Evolutionary conservation across 2,888 invertebrate genomes (phyloP).

Genomic region (Eulithis testata): DNA sequence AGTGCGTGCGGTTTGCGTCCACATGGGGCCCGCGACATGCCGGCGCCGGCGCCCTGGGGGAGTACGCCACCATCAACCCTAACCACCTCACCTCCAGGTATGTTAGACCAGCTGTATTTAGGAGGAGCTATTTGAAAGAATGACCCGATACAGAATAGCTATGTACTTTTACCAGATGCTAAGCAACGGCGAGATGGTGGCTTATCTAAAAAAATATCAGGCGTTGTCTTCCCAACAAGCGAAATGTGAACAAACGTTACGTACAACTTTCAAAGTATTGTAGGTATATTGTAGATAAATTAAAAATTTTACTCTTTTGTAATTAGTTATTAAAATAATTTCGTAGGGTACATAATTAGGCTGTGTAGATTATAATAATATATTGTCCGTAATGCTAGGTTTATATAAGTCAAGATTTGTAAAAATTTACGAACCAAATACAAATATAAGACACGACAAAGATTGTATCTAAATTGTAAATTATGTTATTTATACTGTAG

Average conservation of each 20-base stretch:
- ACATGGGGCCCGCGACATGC: constrained; percentile 40
- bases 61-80: constrained; percentile 61
- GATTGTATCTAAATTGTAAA: constrained; percentile 19
- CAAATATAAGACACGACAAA: constrained; percentile 3
- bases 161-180: too few relatives aligned
- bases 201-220: neutral
- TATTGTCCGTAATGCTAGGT: neutral
- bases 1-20: constrained; percentile 37
- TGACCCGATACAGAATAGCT: neutral
- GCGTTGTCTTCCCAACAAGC: constrained; percentile 25
- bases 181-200: neutral
- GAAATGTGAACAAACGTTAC: neutral
- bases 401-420: constrained; percentile 19
- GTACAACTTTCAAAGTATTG: neutral
- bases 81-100: constrained; percentile 52
- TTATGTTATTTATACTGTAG: constrained; percentile 36
- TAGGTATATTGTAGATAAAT: constrained; percentile 14
- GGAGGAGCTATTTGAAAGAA: constrained; percentile 34
- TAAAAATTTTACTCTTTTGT: neutral
- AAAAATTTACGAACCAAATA: constrained; percentile 27
- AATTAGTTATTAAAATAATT: neutral
- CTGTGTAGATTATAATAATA: constrained; percentile 18
- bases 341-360: constrained; percentile 10
- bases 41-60: constrained; percentile 41
- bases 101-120: constrained; percentile 53